A percentile compares a stretch with the other conserved stretches of the same genome.
phyloP scores from a whole-genome alignment of 2,888 invertebrate genomes.

The Antitype chi region DNA sequence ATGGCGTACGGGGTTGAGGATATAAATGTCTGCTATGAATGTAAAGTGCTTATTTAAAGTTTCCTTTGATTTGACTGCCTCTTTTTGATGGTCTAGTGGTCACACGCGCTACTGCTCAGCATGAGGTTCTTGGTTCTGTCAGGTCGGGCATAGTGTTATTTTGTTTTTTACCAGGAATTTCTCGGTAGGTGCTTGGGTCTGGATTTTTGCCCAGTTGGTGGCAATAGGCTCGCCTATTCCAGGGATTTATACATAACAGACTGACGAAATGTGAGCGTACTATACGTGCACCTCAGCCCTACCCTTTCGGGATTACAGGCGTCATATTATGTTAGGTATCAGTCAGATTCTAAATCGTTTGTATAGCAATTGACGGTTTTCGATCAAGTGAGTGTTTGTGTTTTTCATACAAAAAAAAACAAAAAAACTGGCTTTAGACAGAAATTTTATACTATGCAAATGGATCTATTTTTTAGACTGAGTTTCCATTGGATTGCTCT shows the following conservation, averaged over 20 bases:
- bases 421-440: not conserved
- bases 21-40: constrained; percentile 22
- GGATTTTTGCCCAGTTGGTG: no score
- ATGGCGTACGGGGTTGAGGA: constrained; percentile 4
- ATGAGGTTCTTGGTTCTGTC: not conserved
- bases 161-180: not conserved
- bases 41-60: constrained; percentile 11
- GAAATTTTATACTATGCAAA: not conserved
- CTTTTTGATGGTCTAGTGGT: not conserved
- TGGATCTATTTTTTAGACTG: not conserved
- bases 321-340: not conserved
- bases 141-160: not conserved
- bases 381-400: not conserved
- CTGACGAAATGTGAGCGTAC: no score
- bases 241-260: no score
- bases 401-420: not conserved
- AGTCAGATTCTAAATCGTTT: not conserved
- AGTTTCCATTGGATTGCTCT: not conserved
- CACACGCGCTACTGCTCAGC: not conserved
- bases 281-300: no score
- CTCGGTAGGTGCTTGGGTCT: not conserved
- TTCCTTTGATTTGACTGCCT: not conserved
- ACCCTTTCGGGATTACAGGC: not conserved
- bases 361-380: not conserved
- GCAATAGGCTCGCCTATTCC: no score